Percentiles rank a stretch among this genome's conserved stretches.
These are phyloP conservation scores for Rhagonycha lutea DNA, from an alignment of 2,888 invertebrate species.

Conservation along the genomic window DNA sequence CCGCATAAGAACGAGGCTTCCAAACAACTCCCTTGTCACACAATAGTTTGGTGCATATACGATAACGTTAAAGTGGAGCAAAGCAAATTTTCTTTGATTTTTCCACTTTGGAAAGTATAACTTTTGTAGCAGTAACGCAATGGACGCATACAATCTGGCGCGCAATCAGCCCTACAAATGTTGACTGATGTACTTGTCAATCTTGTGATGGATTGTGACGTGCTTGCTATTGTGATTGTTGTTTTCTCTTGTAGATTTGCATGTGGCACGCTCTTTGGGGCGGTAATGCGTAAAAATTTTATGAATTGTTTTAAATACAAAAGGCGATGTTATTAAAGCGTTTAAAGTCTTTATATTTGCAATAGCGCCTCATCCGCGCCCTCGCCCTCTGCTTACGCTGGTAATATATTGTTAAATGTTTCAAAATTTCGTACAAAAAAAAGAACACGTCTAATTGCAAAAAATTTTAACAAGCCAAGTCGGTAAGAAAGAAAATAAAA, in stretches of 20 bases:
- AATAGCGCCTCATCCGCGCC: background rate
- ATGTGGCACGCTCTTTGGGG: constrained; percentile 45
- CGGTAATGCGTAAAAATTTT: constrained; percentile 19
- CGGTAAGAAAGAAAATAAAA: constrained; percentile 33
- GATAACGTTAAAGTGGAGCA: constrained; percentile 37
- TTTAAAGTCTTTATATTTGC: background rate
- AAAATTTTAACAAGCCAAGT: constrained; percentile 13
- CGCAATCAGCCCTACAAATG: constrained; percentile 54
- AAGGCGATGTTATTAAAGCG: background rate
- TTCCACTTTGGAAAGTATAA: background rate
- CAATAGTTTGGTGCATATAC: constrained; percentile 40
- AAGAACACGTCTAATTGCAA: background rate
- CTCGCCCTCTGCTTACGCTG: background rate
- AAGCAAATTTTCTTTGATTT: constrained; percentile 16
- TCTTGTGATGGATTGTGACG: constrained; percentile 48
- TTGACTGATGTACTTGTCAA: constrained; percentile 56
- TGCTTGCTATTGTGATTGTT: constrained; percentile 46
- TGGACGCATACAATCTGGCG: constrained; percentile 34
- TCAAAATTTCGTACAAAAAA: background rate
- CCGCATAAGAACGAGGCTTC: constrained; percentile 40
- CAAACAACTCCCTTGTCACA: constrained; percentile 36
- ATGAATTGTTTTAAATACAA: constrained; percentile 3
- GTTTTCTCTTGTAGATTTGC: constrained; percentile 46
- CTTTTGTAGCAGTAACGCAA: constrained; percentile 1
- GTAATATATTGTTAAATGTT: background rate